Conservation (phyloP, 1,140 invertebrate species). For the Drosophila watanabei region DNA sequence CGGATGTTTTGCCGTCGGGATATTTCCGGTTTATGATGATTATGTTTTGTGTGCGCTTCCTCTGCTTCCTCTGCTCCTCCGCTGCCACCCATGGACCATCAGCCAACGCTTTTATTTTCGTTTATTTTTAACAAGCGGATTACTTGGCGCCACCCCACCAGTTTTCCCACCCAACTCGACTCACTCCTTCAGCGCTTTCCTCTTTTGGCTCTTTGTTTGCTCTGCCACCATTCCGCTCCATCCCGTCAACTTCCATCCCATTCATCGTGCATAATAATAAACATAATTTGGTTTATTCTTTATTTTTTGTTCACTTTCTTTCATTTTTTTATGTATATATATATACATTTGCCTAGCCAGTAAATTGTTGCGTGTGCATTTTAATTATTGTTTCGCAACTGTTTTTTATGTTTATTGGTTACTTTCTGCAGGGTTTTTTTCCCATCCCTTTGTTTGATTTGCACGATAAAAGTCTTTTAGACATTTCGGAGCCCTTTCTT, state of each 20-base stretch:
- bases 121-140: conserved; percentile 84
- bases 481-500: neutral
- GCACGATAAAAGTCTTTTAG: conserved; percentile 1
- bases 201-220: conserved; percentile 46
- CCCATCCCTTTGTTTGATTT: conserved; percentile 13
- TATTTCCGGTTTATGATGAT: conserved; percentile 85
- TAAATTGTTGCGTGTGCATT: conserved; percentile 63
- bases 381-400: conserved; percentile 74
- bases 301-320: conserved; percentile 66
- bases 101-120: conserved; percentile 71
- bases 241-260: conserved; percentile 49
- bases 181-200: conserved; percentile 27
- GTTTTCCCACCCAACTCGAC: conserved; percentile 17
- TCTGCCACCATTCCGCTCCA: conserved; percentile 23
- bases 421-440: conserved; percentile 4
- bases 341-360: conserved; percentile 38
- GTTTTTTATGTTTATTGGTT: conserved; percentile 55
- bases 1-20: conserved; percentile 85
- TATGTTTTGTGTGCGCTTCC: conserved; percentile 73
- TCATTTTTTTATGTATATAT: conserved; percentile 48
- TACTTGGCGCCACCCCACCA: conserved; percentile 51
- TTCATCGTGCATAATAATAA: conserved; percentile 77
- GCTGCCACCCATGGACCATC: neutral
- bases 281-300: conserved; percentile 74
- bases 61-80: conserved; percentile 1